These are phyloP conservation scores for Xanthia togata DNA, from an alignment of 2,888 invertebrate genomes.

Conservation along the genomic window DNA sequence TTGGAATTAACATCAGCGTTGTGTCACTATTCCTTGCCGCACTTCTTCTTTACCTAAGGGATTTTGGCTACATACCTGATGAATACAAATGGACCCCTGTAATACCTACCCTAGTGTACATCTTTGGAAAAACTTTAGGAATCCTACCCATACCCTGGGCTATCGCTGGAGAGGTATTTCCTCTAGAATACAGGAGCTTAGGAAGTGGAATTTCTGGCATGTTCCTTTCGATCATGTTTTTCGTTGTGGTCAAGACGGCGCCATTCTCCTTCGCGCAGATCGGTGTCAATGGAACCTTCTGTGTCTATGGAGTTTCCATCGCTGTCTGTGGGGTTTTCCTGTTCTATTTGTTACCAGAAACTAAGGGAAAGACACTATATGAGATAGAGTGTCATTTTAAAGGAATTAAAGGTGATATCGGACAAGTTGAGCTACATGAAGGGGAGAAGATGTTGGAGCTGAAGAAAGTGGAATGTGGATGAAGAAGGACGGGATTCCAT, in stretches of 20 bases:
- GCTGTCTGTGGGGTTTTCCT: constrained; percentile 90
- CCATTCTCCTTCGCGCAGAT: constrained; percentile 89
- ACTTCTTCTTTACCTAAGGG: constrained; percentile 81
- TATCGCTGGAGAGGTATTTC: constrained; percentile 93
- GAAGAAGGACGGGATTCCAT: constrained; percentile 65
- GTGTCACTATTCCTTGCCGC: constrained; percentile 89
- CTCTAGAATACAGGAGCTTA: constrained; percentile 91
- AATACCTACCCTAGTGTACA: constrained; percentile 89
- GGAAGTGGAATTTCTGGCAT: constrained; percentile 92
- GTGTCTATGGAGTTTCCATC: constrained; percentile 90
- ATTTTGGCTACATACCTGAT: constrained; percentile 78
- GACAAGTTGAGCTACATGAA: constrained; percentile 68
- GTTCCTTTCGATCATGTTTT: constrained; percentile 91
- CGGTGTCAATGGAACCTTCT: constrained; percentile 91
- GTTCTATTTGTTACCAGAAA: constrained; percentile 92
- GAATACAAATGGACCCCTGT: constrained; percentile 86
- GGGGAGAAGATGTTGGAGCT: constrained; percentile 84
- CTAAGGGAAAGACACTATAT: constrained; percentile 92
- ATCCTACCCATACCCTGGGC: constrained; percentile 93
- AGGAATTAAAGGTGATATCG: constrained; percentile 71
- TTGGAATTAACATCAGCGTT: constrained; percentile 91
- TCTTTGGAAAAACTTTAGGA: constrained; percentile 91
- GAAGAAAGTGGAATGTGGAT: constrained; percentile 83
- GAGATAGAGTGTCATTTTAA: constrained; percentile 92
- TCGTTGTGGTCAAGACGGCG: constrained; percentile 92